Conservation (phyloP, 2,113 vertebrate genomes). For the Eptesicus fuscus region DNA sequence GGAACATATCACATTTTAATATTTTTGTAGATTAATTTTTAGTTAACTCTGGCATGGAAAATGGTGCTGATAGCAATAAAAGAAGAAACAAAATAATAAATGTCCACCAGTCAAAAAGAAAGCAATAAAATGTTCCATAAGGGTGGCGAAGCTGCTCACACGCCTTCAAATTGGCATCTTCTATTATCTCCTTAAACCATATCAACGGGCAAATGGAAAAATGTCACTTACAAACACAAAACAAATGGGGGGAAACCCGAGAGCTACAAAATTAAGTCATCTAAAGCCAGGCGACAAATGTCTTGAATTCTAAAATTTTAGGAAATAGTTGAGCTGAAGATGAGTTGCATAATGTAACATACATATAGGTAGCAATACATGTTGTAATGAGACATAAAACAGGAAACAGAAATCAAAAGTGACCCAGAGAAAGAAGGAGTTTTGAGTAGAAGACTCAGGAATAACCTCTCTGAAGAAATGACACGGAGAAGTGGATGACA, state of each 20-base stretch:
- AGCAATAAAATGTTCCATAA: not conserved
- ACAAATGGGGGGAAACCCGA: not conserved
- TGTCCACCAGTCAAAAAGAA: not conserved
- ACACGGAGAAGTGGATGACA: not conserved
- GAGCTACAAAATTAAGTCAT: not conserved
- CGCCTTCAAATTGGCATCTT: not conserved
- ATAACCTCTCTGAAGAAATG: not conserved
- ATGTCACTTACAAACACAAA: not conserved
- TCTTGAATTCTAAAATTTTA: not conserved
- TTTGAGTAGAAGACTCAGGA: not conserved
- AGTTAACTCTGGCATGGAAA: slow-evolving; percentile 35
- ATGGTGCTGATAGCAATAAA: not conserved
- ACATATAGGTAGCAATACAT: rapidly evolving
- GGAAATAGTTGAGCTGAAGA: not conserved
- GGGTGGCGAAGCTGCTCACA: not conserved
- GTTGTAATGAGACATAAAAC: rapidly evolving
- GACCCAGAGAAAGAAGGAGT: too few relatives aligned
- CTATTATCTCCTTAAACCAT: not conserved
- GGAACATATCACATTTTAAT: not conserved
- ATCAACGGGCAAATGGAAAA: not conserved
- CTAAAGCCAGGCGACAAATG: not conserved
- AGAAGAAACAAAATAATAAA: slow-evolving; percentile 12
- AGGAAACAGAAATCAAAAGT: not conserved
- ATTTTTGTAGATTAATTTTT: slow-evolving; percentile 49
- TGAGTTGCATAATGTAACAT: not conserved